These are phyloP conservation scores for Callithrix jacchus DNA, from an alignment of 2,113 vertebrate species.

Conservation along the genomic window DNA sequence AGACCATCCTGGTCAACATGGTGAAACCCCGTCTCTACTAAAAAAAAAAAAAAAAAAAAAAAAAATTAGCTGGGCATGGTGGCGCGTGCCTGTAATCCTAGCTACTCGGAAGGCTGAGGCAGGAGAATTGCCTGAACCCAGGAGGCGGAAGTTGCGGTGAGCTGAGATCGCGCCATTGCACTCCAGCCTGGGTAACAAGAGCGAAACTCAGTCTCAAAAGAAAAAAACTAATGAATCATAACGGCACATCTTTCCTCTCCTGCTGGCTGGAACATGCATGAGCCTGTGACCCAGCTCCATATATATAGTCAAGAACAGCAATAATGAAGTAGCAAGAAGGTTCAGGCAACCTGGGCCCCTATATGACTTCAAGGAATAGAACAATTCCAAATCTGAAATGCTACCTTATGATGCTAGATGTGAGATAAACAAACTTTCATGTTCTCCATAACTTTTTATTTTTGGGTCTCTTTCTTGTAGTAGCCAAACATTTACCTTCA, in stretches of 20 bases:
- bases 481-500: not conserved
- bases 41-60: too few relatives aligned
- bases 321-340: not conserved
- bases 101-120: too few relatives aligned
- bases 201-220: too few relatives aligned
- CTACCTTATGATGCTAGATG: not conserved
- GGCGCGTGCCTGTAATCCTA: too few relatives aligned
- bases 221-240: not conserved
- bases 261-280: not conserved
- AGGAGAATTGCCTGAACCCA: too few relatives aligned
- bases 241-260: not conserved
- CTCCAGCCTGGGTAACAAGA: too few relatives aligned
- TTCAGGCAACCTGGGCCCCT: not conserved
- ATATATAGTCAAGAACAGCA: not conserved
- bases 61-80: too few relatives aligned
- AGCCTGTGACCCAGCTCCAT: not conserved
- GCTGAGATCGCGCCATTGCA: too few relatives aligned
- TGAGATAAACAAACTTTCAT: not conserved
- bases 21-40: too few relatives aligned
- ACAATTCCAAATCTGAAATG: not conserved
- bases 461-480: not conserved
- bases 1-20: too few relatives aligned
- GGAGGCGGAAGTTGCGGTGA: too few relatives aligned
- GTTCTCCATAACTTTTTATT: not conserved
- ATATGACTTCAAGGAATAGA: not conserved